Conservation (phyloP, 2,113 vertebrate species). For the Chrysemys picta region DNA sequence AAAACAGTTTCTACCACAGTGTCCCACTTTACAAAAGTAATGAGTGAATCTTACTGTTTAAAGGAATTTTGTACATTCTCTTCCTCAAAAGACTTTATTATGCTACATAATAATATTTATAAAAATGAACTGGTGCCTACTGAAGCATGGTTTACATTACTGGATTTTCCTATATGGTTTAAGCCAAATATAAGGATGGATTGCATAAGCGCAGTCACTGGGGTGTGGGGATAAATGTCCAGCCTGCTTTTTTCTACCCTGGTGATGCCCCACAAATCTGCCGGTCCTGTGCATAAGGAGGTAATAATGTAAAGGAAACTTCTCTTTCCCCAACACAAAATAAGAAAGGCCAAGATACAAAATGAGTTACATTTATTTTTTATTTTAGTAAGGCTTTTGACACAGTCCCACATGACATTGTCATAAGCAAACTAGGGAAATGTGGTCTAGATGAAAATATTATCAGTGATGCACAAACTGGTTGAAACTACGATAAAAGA, state of each 20-base stretch:
- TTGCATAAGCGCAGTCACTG: background rate
- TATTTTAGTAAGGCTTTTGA: too few species aligned
- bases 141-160: too few species aligned
- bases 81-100: too few species aligned
- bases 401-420: too few species aligned
- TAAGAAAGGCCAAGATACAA: background rate
- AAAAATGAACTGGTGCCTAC: too few species aligned
- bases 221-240: background rate
- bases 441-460: too few species aligned
- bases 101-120: too few species aligned
- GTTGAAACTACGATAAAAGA: too few species aligned
- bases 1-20: background rate
- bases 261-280: fast-evolving
- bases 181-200: too few species aligned
- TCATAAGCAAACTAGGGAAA: too few species aligned
- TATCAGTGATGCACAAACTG: too few species aligned
- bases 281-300: background rate
- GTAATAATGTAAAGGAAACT: background rate
- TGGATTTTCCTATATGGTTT: too few species aligned
- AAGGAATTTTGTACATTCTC: background rate
- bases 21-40: background rate
- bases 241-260: background rate
- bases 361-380: background rate
- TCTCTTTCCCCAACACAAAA: background rate
- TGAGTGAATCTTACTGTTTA: background rate